Percentiles rank a stretch among this genome's conserved stretches.
These are phyloP conservation scores for Junco hyemalis DNA, from an alignment of 2,113 vertebrate species.

Conservation along the genomic window DNA sequence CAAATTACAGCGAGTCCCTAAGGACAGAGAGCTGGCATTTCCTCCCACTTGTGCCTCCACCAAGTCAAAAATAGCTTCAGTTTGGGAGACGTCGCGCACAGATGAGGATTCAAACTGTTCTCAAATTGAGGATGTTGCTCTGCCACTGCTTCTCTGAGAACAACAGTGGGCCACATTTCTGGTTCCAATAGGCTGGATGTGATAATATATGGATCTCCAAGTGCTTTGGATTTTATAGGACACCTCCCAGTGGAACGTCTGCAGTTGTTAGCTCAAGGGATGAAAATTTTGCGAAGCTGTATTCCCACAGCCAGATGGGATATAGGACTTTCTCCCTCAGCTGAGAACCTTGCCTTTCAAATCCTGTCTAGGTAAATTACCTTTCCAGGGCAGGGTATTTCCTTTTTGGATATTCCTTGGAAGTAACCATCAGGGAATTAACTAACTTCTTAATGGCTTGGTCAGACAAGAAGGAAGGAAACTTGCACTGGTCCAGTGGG, in stretches of 20 bases:
- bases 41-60: conserved; percentile 38
- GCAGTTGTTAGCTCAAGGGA: conserved; percentile 15
- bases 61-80: conserved; percentile 37
- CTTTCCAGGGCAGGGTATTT: conserved; percentile 73
- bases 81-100: neutral
- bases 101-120: neutral
- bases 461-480: conserved; percentile 81
- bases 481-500: conserved; percentile 65
- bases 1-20: neutral
- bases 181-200: neutral
- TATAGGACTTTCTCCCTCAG: conserved; percentile 28
- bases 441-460: conserved; percentile 75
- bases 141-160: neutral
- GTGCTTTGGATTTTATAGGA: conserved; percentile 13
- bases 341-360: conserved; percentile 51
- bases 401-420: conserved; percentile 74
- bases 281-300: conserved; percentile 3
- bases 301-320: neutral
- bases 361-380: conserved; percentile 78
- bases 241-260: conserved; percentile 2
- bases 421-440: conserved; percentile 67
- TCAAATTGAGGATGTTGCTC: neutral
- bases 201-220: neutral
- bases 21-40: conserved; percentile 44
- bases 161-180: neutral